Conservation (phyloP, 1,140 invertebrate genomes). For the Whitmania pigra region DNA sequence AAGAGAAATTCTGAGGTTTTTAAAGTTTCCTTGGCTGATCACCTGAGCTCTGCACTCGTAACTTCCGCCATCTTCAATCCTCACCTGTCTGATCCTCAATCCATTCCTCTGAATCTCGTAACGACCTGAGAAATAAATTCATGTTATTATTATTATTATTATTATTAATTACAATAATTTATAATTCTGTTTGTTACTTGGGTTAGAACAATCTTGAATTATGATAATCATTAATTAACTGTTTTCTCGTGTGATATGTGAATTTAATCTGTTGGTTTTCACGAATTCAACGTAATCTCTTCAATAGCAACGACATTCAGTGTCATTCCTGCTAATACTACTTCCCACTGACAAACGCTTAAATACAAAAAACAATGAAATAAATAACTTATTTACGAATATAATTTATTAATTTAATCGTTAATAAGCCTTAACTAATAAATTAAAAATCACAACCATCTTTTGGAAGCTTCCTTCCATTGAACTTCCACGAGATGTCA, state of each 20-base stretch:
- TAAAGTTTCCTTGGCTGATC: slow-evolving; percentile 17
- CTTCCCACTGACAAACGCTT: neutral
- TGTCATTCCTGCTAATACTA: too few relatives aligned
- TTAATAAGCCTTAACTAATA: neutral
- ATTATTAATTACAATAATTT: neutral
- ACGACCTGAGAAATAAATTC: neutral
- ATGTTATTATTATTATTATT: neutral
- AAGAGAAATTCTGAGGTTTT: slow-evolving; percentile 19
- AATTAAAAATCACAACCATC: neutral
- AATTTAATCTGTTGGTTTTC: too few relatives aligned
- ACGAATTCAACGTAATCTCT: too few relatives aligned
- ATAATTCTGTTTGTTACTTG: neutral
- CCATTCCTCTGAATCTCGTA: slow-evolving; percentile 5
- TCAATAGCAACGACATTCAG: neutral
- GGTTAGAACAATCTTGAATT: too few relatives aligned
- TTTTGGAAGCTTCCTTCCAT: neutral
- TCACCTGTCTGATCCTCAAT: neutral
- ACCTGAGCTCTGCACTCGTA: slow-evolving; percentile 24
- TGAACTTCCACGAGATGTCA: slow-evolving; percentile 16
- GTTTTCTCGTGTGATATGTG: too few relatives aligned
- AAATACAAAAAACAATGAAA: neutral
- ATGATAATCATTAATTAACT: too few relatives aligned
- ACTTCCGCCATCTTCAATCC: slow-evolving; percentile 14
- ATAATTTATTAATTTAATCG: neutral
- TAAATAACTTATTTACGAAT: neutral